Evolutionary conservation across 2,113 vertebrate species (phyloP).

Genomic region (Menura novaehollandiae): DNA sequence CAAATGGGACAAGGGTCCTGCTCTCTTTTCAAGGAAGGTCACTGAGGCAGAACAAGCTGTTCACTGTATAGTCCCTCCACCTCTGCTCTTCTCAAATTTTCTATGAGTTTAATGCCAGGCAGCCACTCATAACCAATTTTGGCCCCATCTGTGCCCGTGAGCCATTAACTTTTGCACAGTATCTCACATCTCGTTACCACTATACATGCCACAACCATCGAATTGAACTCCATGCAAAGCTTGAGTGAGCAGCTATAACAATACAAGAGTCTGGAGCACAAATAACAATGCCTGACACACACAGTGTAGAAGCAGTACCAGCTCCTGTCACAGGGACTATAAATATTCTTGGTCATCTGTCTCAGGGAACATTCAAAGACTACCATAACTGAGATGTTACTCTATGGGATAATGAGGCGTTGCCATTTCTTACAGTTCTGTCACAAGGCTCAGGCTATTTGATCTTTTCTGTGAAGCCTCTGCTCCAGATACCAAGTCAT

Average conservation of each 20-base stretch:
- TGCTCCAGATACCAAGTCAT: constrained; percentile 36
- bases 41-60: neutral
- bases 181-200: neutral
- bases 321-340: neutral
- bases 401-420: neutral
- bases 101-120: neutral
- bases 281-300: neutral
- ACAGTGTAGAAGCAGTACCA: neutral
- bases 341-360: neutral
- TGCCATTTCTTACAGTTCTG: constrained; percentile 12
- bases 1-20: neutral
- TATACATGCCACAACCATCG: neutral
- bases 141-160: neutral
- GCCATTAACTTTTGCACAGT: neutral
- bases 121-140: neutral
- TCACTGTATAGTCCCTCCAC: neutral
- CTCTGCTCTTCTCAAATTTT: neutral
- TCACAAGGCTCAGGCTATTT: constrained; percentile 14
- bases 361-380: neutral
- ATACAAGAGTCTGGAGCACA: neutral
- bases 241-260: neutral
- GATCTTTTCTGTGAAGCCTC: constrained; percentile 33
- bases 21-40: neutral
- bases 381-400: neutral
- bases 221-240: neutral